Percentiles rank a stretch among this genome's conserved stretches.
These are phyloP conservation scores for Rutpela maculata DNA, from an alignment of 2,888 invertebrate species.

Conservation along the genomic window DNA sequence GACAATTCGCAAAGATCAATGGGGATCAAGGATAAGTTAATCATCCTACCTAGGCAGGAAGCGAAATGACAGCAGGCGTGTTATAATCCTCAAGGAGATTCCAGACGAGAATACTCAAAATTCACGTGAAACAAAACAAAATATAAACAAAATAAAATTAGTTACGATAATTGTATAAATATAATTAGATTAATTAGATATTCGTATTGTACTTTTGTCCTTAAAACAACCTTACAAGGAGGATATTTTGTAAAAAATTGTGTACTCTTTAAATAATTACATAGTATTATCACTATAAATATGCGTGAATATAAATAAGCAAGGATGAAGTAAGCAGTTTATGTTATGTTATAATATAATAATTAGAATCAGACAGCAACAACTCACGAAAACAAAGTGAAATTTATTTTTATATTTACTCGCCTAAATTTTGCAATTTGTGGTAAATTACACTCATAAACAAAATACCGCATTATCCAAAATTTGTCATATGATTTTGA, in stretches of 20 bases:
- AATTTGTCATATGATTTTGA: no score
- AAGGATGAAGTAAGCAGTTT: slow-evolving; percentile 1
- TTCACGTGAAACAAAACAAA: neutral
- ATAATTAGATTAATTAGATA: slow-evolving; percentile 2
- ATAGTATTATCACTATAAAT: neutral
- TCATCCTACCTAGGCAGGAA: neutral
- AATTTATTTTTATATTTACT: neutral
- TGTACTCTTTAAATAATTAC: slow-evolving; percentile 6
- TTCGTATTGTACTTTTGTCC: slow-evolving; percentile 34
- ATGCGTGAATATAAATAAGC: neutral
- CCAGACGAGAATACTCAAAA: neutral
- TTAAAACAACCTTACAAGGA: slow-evolving; percentile 35
- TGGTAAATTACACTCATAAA: no score
- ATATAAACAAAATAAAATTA: slow-evolving; percentile 11
- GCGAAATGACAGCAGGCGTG: neutral
- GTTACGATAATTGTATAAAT: neutral
- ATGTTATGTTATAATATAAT: neutral
- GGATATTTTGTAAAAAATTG: neutral
- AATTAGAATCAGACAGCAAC: neutral
- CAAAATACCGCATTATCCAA: no score
- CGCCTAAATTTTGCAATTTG: neutral
- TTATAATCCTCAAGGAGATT: neutral
- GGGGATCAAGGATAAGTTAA: neutral
- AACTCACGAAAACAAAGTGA: neutral
- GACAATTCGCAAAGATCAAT: neutral